Percentiles rank a stretch among this genome's conserved stretches.
Conservation (phyloP, 92 coral and sea anemone species). For the Porites cylindrica region DNA sequence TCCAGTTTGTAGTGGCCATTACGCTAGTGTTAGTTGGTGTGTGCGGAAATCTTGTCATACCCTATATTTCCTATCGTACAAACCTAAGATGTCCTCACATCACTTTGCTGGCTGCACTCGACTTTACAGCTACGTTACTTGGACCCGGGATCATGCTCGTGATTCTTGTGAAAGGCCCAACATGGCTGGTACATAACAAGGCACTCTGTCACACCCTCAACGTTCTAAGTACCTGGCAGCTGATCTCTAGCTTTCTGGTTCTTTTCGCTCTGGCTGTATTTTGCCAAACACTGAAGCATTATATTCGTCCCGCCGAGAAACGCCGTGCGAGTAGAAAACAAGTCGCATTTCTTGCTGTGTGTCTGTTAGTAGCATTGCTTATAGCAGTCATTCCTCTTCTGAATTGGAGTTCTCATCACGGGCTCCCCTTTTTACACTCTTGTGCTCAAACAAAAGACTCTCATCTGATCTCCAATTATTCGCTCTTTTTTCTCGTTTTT, state of each 20-base stretch:
- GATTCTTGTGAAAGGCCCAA: constrained; percentile 12
- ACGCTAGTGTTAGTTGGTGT: constrained; percentile 49
- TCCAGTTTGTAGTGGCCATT: constrained; percentile 26
- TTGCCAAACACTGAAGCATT: constrained; percentile 34
- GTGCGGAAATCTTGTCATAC: constrained; percentile 52
- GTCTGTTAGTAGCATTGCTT: constrained; percentile 12
- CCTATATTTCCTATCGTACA: constrained; percentile 29
- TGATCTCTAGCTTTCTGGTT: constrained; percentile 34
- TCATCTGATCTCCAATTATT: constrained; percentile 8
- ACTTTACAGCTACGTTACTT: constrained; percentile 43
- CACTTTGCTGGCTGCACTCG: constrained; percentile 41
- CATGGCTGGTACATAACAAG: constrained; percentile 43
- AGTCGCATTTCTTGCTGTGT: constrained; percentile 1
- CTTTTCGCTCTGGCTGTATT: constrained; percentile 44
- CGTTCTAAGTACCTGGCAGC: constrained; percentile 32
- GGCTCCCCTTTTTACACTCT: background rate
- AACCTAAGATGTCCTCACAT: constrained; percentile 44
- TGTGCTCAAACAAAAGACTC: background rate
- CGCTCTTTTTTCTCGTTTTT: constrained; percentile 7
- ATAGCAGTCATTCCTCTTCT: constrained; percentile 31
- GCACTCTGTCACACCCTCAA: constrained; percentile 41
- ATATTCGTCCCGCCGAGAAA: background rate
- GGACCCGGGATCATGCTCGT: constrained; percentile 56
- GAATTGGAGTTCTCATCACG: constrained; percentile 49
- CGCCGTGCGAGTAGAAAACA: constrained; percentile 2